Evolutionary conservation across 2,797 vertebrate genomes (phyloP).

Genomic region (Garrulus glandarius): DNA sequence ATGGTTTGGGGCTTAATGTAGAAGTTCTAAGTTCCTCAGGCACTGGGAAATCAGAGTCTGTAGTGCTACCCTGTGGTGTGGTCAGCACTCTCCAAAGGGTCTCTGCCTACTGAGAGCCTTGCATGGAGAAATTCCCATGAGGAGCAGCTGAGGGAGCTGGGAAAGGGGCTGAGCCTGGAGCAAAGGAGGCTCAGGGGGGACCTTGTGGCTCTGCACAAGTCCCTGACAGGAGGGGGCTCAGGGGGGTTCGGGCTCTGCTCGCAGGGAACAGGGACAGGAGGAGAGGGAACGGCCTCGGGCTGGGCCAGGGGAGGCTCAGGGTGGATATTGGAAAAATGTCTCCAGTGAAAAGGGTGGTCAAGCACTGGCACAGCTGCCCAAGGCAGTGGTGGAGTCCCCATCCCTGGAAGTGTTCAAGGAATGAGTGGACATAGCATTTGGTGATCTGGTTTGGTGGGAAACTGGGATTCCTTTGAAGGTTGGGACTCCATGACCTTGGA

Average conservation of each 20-base stretch:
- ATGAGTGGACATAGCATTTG: neutral
- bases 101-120: neutral
- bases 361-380: neutral
- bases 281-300: neutral
- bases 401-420: neutral
- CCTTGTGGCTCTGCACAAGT: neutral
- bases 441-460: neutral
- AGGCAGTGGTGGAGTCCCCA: neutral
- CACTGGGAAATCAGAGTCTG: neutral
- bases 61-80: neutral
- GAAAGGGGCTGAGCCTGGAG: neutral
- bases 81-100: neutral
- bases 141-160: neutral
- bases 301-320: fast-evolving
- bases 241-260: fast-evolving
- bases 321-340: fast-evolving
- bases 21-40: neutral
- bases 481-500: too few species aligned
- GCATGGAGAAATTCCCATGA: neutral
- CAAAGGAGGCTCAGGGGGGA: neutral
- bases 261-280: neutral
- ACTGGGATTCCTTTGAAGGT: neutral
- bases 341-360: neutral
- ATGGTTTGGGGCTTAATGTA: neutral
- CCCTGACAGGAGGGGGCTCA: neutral